A percentile compares a stretch with the other conserved stretches of the same genome.
phyloP scores from a whole-genome alignment of 2,888 invertebrate species.

The Merodon equestris region DNA sequence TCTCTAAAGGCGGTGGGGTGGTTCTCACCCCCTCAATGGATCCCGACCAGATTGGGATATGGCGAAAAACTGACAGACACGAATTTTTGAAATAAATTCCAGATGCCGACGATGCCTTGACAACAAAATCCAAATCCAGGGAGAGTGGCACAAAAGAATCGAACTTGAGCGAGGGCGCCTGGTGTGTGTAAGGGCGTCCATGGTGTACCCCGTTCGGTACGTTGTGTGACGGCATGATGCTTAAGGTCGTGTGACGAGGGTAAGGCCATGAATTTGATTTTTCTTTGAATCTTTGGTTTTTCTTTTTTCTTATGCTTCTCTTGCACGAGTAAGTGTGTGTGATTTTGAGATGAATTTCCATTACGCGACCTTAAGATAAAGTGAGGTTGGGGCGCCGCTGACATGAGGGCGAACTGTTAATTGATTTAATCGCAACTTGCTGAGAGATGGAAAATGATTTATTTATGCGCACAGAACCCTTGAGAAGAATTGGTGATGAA shows the following conservation, averaged over 20 bases:
- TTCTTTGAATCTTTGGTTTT: too few relatives aligned
- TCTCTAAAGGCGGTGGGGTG: conserved; percentile 14
- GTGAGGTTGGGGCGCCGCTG: conserved; percentile 1
- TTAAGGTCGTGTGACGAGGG: conserved; percentile 53
- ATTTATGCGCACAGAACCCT: conserved; percentile 4
- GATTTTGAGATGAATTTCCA: conserved; percentile 57
- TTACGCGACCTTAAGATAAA: conserved; percentile 24
- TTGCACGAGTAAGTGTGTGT: conserved; percentile 30
- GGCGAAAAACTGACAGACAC: conserved; percentile 58
- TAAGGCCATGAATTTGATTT: conserved; percentile 23
- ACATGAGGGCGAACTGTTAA: conserved; percentile 12
- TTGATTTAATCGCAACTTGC: conserved; percentile 29
- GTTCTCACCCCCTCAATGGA: conserved; percentile 12
- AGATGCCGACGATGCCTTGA: conserved; percentile 41
- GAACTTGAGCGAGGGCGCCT: background rate
- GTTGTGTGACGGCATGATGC: conserved; percentile 7
- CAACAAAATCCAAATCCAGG: conserved; percentile 56
- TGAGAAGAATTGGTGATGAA: too few relatives aligned
- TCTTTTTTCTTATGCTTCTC: too few relatives aligned
- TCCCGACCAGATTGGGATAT: conserved; percentile 9
- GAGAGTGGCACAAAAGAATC: background rate
- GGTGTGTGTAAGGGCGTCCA: conserved; percentile 37
- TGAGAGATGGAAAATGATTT: conserved; percentile 26
- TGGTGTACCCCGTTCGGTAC: background rate
- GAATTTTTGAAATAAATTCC: conserved; percentile 61